Conservation (phyloP, 2,888 invertebrate genomes). For the Perizoma flavofasciatum region DNA sequence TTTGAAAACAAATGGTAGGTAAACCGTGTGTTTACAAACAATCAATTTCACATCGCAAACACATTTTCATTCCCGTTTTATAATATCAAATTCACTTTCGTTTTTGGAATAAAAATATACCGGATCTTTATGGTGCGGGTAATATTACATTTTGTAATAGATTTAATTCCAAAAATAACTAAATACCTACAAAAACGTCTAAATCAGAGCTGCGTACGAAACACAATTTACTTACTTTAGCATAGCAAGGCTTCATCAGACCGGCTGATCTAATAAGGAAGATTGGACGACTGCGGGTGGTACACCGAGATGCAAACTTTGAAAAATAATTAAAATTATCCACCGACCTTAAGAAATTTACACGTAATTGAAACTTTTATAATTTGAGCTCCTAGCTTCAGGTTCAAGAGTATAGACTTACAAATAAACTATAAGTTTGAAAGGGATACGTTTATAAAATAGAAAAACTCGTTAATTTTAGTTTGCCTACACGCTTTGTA, state of each 20-base stretch:
- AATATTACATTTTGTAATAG: too few relatives aligned
- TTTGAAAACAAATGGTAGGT: too few relatives aligned
- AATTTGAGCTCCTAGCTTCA: conserved; percentile 9
- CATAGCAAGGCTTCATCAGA: conserved; percentile 18
- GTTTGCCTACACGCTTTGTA: too few relatives aligned
- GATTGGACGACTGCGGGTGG: conserved; percentile 11
- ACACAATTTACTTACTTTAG: conserved; percentile 19
- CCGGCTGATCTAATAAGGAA: conserved; percentile 28
- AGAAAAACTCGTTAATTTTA: neutral
- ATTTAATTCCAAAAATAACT: too few relatives aligned
- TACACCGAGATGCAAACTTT: conserved; percentile 21
- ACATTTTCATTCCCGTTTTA: too few relatives aligned
- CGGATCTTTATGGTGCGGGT: too few relatives aligned
- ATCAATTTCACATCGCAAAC: too few relatives aligned
- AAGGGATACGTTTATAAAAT: neutral
- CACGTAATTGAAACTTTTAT: conserved; percentile 24
- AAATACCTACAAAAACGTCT: neutral
- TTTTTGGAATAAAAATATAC: too few relatives aligned
- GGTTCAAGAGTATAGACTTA: conserved; percentile 9
- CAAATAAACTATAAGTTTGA: conserved; percentile 4
- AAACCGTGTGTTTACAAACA: too few relatives aligned
- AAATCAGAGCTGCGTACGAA: conserved; percentile 11
- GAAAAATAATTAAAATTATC: conserved; percentile 32
- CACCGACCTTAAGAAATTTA: conserved; percentile 22
- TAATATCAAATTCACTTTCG: too few relatives aligned